A percentile compares a stretch with the other conserved stretches of the same genome.
These are phyloP conservation scores for Smittia sp. DNA, from an alignment of 2,888 invertebrate genomes.

Conservation along the genomic window DNA sequence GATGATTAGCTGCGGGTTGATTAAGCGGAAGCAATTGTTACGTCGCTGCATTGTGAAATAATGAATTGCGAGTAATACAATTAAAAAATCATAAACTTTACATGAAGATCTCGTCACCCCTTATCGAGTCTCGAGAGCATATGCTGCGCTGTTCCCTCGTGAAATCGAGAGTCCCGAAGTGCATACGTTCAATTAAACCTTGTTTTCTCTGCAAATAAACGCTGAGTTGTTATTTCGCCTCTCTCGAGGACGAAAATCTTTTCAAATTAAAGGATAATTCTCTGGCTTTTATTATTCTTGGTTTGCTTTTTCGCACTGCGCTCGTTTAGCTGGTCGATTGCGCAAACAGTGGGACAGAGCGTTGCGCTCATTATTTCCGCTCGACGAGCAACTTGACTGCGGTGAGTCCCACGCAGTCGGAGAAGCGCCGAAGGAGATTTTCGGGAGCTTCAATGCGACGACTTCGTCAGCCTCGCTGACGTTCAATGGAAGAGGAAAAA, in stretches of 20 bases:
- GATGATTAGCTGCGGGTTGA: slow-evolving; percentile 19
- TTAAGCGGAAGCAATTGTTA: slow-evolving; percentile 25
- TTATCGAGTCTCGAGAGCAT: background rate
- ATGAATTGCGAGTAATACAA: slow-evolving; percentile 35
- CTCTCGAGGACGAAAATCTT: slow-evolving; percentile 14
- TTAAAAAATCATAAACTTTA: slow-evolving; percentile 33
- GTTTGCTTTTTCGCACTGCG: background rate
- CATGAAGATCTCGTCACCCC: slow-evolving; percentile 19
- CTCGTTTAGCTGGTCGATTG: slow-evolving; percentile 32
- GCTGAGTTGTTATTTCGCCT: slow-evolving; percentile 30
- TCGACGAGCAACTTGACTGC: background rate
- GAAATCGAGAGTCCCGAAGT: slow-evolving; percentile 23
- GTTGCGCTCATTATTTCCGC: slow-evolving; percentile 28
- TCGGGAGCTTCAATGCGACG: background rate
- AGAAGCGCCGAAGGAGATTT: slow-evolving; percentile 1
- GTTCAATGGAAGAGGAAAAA: slow-evolving; percentile 9
- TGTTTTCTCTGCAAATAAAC: slow-evolving; percentile 38
- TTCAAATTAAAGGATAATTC: slow-evolving; percentile 41
- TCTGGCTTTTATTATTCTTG: slow-evolving; percentile 20
- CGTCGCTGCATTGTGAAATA: background rate
- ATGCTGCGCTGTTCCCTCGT: slow-evolving; percentile 29
- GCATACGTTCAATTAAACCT: slow-evolving; percentile 42
- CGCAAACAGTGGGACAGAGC: slow-evolving; percentile 7
- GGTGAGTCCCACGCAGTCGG: slow-evolving; percentile 30
- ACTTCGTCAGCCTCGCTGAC: background rate